Evolutionary conservation across 2,797 vertebrate genomes (phyloP), one percentile per base, ranked within the genome.

Genomic region (Chlorospingus semifuscus): DNA sequence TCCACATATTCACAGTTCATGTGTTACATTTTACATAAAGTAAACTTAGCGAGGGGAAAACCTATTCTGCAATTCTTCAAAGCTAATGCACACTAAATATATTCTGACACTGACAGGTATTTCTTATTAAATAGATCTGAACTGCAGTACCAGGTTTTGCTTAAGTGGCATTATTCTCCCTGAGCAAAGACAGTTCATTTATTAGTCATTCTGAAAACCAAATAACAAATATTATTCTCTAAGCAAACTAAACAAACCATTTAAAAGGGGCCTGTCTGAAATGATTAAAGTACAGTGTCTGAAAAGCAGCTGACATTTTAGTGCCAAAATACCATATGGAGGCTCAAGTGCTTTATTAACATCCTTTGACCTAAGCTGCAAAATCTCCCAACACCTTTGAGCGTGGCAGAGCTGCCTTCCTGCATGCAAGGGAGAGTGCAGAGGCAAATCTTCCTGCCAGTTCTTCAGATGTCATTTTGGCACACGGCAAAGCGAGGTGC

Each of bases 61-160:
- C 97, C 96, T 95, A 97, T 96, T 96, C 95, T 94, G 96, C 97
- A 97, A 95, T 98, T 98, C 97, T 98, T 98, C 98, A 98, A 97
- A 97, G 96, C 96, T 97, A 97, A 96, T 92, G 94, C 84, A 97
- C 97, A 92, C 97, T 98, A 97, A 98, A 98, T 97, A 95, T 97
- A 97, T 98, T 98, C 97, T 97, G 97, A 98, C 97, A 97, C 95
- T 98, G 98, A 98, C 98, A 98, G 97, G 97, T 98, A 97, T 97
- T 98, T 98, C 97, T 98, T 98, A 98, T 98, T 98, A 98, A 98
- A 98, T 96, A 95, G 97, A 97, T 96, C 96, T 81, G 93, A 97
- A 97, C 96, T 83, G 95, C 95, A 77, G 69, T 76, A 95, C 95
- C 76, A 94, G 95, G 97, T 98, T 98, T 97, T 98, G 98, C 98